Base-by-base conservation (phyloP, 2,888 invertebrate genomes). In the Bembecia ichneumoniformis region DNA sequence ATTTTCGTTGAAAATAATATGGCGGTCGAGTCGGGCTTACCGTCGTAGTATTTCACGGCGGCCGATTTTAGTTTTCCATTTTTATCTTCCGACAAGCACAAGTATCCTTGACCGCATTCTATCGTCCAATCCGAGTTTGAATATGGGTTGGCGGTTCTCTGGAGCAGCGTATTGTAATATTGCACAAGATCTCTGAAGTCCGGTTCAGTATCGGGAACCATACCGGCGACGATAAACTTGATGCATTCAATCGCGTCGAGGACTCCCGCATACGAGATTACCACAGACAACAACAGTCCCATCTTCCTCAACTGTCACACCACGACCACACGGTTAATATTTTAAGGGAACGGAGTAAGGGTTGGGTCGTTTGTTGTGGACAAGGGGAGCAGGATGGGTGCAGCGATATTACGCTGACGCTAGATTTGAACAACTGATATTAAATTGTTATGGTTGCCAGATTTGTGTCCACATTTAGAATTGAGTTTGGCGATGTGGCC, bases 251-350 rank as follows among this genome's bases (percentile, higher is more conserved):
- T 64, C 44, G 92, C 87, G 74, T 95, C 94, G 61, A 92, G 68
- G 28, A 92, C 90, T 54, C 95, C 94, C 56, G 93, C 91, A 75
- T 93, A 94, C 55, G 92, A 89, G 55, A 94, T 90, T 55, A 94
- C 82, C 63, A 93, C 83, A 48, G 95, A 94, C 52, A 95, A 78
- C 64, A 94, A 76, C 59, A 94, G 88, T 68, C 94, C 94, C 91
- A 95, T 92, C 68, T 65, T 67, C 57, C 28, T 28, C 58, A 62
- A 15, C 61, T 53, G 55, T 54, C 52, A 53, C 52, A 52, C 51
- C 47, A 51, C 47, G 47, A 44, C 43, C 50, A 58, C 55, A 50
- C 49, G 2, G 17, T 47, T 11, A 13, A 47, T 47, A 20, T 15
- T 46, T 53, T 53, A 58, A 63, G 71, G 68, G 69, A 46, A 63